A percentile compares a stretch with the other conserved stretches of the same genome.
These are phyloP conservation scores for Actinernus sp. DNA, from an alignment of 92 coral and sea anemone species.

Conservation along the genomic window DNA sequence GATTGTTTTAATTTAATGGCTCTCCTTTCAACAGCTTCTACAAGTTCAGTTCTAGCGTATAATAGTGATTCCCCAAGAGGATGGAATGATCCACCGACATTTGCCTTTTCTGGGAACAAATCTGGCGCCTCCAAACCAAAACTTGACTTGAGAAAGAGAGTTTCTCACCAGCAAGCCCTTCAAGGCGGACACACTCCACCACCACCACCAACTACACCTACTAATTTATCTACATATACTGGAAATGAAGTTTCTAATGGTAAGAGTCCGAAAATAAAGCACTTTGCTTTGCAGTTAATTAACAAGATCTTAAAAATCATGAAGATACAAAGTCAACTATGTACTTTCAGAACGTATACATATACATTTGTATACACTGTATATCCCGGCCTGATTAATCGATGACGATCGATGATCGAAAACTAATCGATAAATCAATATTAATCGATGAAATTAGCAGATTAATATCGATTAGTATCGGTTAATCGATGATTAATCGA, in stretches of 20 bases:
- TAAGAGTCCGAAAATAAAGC: no score
- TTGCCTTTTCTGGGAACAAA: conserved; percentile 77
- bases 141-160: conserved; percentile 95
- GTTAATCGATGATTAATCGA: no score
- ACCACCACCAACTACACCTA: conserved; percentile 34
- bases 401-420: no score
- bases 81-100: conserved; percentile 99
- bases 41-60: conserved; percentile 87
- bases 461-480: no score
- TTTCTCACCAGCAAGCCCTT: conserved; percentile 97
- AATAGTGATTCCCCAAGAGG: conserved; percentile 98
- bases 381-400: no score
- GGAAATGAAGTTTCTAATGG: conserved; percentile 54
- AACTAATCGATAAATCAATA: no score
- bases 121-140: conserved; percentile 78
- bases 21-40: conserved; percentile 44
- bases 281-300: neutral
- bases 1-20: no score
- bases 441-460: no score
- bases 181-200: conserved; percentile 79
- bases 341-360: no score
- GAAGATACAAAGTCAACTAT: no score
- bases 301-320: no score
- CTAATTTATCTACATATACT: conserved; percentile 9
- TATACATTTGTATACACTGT: no score